Base-by-base conservation (phyloP, 2,113 vertebrate species). In the Ranitomeya variabilis region DNA sequence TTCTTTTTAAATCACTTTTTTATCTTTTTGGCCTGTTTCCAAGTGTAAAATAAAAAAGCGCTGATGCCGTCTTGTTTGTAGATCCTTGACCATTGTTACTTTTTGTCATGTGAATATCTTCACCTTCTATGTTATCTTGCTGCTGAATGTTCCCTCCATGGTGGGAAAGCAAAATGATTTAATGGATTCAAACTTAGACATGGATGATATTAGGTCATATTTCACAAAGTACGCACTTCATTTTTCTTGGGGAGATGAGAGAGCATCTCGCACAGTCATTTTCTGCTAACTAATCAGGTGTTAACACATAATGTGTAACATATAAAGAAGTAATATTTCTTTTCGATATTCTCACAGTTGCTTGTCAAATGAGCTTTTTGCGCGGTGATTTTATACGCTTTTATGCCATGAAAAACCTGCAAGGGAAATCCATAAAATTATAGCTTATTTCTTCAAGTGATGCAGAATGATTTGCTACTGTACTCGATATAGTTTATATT, bases 381-480 rank as follows among this genome's bases (percentile, higher is more conserved):
- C 19, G 67, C 37, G 26, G 69, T 31, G 57, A 73, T 74, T 86
- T 86, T 86, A 78, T 78, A 60, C 60, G 85, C 85, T 86, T 78
- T 51, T 78, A 18, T 77, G 66, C 55, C 52, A 76, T 78, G 73
- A 55, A 87, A 62, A 80, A 59, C n/a, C 67, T 74, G 55, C 86
- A 6, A 55, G 76, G 86, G 78, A 81, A 80, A 81, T 80, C 77
- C 86, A 80, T 87, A 79, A 51, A 80, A 80, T 80, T 69, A 87
- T 54, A 87, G 60, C 45, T 71, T 87, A 87, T 87, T 69, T 86
- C 59, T 86, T 71, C 80, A 64, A 83, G 87, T 83, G 80, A 88
- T 83, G 69, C 55, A 52, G 87, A 89, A 84, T 67, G 69, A 84
- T 84, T 89, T 89, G 87, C 71, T 89, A 83, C 80, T 77, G 80